phyloP scores from a whole-genome alignment of 2,113 vertebrate genomes.

The Hippocampus abdominalis region DNA sequence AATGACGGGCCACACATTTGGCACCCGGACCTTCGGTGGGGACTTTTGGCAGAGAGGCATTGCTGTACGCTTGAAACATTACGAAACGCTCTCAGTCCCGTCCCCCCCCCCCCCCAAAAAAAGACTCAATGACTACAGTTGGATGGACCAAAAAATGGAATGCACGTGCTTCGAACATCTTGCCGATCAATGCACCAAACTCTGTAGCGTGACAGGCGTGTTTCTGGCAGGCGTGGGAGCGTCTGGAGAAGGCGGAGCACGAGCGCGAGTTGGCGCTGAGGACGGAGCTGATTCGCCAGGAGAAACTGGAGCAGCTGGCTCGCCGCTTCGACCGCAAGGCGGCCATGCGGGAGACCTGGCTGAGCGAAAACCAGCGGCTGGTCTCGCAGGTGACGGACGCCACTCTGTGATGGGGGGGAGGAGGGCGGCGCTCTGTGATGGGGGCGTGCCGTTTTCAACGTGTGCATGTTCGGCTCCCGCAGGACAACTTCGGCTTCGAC shows the following conservation, averaged over 20 bases:
- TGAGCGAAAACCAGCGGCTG: constrained; percentile 69
- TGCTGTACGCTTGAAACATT: no score
- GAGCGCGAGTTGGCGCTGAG: constrained; percentile 96
- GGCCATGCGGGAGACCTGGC: constrained; percentile 92
- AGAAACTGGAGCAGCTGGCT: constrained; percentile 98
- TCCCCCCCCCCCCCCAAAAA: no score
- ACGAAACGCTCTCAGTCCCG: no score
- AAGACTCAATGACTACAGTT: no score
- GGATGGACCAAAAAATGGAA: no score
- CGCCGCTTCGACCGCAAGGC: constrained; percentile 96
- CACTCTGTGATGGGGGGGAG: no score
- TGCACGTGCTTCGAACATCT: no score
- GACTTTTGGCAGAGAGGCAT: background rate
- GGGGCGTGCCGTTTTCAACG: background rate
- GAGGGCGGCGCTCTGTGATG: background rate
- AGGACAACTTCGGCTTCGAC: constrained; percentile 97
- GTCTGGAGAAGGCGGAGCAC: constrained; percentile 98
- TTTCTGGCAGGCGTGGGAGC: constrained; percentile 86
- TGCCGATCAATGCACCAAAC: no score
- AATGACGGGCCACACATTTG: background rate
- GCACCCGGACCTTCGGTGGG: no score
- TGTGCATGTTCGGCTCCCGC: background rate
- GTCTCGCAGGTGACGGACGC: constrained; percentile 54
- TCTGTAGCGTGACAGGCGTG: no score
- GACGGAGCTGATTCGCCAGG: constrained; percentile 95